Percentiles rank a stretch among this genome's conserved stretches.
Conservation (phyloP, 92 coral and sea anemone species). For the Actinostola sp. region DNA sequence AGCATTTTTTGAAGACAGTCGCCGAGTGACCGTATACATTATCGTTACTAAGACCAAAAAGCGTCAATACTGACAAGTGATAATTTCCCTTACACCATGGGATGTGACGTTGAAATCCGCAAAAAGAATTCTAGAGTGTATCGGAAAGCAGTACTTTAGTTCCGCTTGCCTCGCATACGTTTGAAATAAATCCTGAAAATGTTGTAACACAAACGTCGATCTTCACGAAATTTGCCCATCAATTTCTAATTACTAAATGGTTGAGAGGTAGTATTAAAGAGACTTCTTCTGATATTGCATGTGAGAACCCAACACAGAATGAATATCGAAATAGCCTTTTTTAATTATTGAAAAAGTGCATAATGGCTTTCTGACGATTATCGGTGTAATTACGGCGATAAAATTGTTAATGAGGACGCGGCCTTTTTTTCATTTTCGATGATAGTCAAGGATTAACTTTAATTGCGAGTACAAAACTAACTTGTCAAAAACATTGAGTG, state of each 20-base stretch:
- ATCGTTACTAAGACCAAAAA: constrained; percentile 63
- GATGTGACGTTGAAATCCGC: too few relatives aligned
- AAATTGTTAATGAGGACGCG: constrained; percentile 12
- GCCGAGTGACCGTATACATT: constrained; percentile 94
- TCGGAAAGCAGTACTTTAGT: neutral
- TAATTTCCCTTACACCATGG: too few relatives aligned
- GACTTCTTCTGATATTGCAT: too few relatives aligned
- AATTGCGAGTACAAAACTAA: neutral
- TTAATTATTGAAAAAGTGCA: constrained; percentile 39
- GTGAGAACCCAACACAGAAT: constrained; percentile 16
- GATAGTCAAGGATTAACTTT: neutral
- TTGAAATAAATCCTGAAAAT: neutral
- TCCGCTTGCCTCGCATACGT: neutral
- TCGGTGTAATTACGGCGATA: constrained; percentile 9
- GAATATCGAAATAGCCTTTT: constrained; percentile 1
- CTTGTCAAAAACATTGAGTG: neutral
- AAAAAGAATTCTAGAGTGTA: too few relatives aligned
- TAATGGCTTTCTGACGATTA: neutral
- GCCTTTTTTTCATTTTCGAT: neutral
- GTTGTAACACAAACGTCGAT: neutral
- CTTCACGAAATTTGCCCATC: neutral
- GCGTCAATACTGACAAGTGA: neutral
- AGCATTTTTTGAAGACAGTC: constrained; percentile 70
- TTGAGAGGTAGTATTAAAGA: too few relatives aligned
- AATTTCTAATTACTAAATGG: too few relatives aligned